These are phyloP conservation scores for Campoletis raptor DNA, from an alignment of 2,888 invertebrate genomes.

Conservation along the genomic window DNA sequence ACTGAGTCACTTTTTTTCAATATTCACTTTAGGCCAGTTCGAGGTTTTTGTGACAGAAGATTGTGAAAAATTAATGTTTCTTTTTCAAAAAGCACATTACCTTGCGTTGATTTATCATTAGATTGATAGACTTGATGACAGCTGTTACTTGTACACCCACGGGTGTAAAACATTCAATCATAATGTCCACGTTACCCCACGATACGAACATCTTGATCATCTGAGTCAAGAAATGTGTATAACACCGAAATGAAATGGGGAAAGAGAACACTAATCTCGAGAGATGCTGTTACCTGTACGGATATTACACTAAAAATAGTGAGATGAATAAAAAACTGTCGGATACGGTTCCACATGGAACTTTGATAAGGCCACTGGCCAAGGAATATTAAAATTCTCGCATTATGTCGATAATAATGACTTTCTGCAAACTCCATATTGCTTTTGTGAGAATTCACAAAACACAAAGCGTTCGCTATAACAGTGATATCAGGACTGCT, in stretches of 20 bases:
- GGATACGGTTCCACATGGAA: not conserved
- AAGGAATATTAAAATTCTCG: slow-evolving; percentile 16
- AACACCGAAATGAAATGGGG: too few species aligned
- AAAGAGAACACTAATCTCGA: not conserved
- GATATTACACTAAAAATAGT: slow-evolving; percentile 14
- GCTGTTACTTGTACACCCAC: slow-evolving; percentile 37
- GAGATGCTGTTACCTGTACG: slow-evolving; percentile 13
- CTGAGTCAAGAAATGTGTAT: not conserved
- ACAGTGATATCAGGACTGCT: not conserved
- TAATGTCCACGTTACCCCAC: slow-evolving; percentile 46
- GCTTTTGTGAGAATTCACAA: not conserved
- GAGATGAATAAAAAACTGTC: not conserved
- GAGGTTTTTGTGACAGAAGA: too few species aligned
- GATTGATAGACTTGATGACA: slow-evolving; percentile 33
- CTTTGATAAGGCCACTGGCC: slow-evolving; percentile 60
- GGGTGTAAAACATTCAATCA: slow-evolving; percentile 58
- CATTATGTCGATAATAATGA: slow-evolving; percentile 36
- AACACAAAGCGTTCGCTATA: not conserved
- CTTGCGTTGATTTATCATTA: slow-evolving; percentile 32
- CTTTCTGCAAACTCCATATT: slow-evolving; percentile 33
- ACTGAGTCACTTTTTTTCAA: not conserved
- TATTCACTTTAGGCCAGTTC: too few species aligned
- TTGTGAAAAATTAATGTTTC: too few species aligned
- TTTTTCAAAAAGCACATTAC: slow-evolving; percentile 18
- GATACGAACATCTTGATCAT: slow-evolving; percentile 32